These are phyloP conservation scores for Sternarchorhynchus goeldii DNA, from an alignment of 2,797 vertebrate genomes.

Conservation along the genomic window DNA sequence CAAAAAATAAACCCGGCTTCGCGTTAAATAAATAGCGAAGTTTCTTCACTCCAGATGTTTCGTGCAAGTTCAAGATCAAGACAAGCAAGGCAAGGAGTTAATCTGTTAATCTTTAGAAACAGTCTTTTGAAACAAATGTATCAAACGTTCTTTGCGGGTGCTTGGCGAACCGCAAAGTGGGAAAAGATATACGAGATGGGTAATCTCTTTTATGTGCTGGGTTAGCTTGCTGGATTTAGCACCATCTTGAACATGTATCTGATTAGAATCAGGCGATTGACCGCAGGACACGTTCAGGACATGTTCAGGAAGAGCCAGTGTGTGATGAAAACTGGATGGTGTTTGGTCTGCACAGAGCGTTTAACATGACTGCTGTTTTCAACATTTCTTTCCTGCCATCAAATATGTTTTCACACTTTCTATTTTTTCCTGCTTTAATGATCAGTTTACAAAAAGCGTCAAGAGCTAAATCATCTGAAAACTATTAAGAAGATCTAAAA, in stretches of 20 bases:
- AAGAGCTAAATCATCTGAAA: too few relatives aligned
- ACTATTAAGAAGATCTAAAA: too few relatives aligned
- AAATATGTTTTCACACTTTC: too few relatives aligned
- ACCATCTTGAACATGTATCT: slow-evolving; percentile 51
- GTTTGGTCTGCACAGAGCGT: slow-evolving; percentile 27
- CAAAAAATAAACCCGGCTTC: slow-evolving; percentile 57
- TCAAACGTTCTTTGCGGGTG: slow-evolving; percentile 52
- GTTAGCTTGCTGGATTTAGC: slow-evolving; percentile 47
- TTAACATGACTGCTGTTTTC: not conserved
- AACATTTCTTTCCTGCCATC: too few relatives aligned
- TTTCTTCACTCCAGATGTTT: slow-evolving; percentile 56
- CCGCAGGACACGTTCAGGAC: slow-evolving; percentile 42
- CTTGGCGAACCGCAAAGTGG: slow-evolving; percentile 53
- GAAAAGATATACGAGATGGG: slow-evolving; percentile 53
- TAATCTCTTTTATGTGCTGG: slow-evolving; percentile 57
- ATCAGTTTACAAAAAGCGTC: too few relatives aligned
- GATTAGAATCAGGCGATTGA: slow-evolving; percentile 51
- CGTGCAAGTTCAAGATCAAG: slow-evolving; percentile 31
- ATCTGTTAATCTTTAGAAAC: slow-evolving; percentile 60
- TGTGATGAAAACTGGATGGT: slow-evolving; percentile 38
- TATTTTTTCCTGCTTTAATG: too few relatives aligned
- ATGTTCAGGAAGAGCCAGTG: slow-evolving; percentile 34
- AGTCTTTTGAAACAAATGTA: slow-evolving; percentile 53
- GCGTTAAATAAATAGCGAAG: slow-evolving; percentile 57
- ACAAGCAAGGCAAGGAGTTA: slow-evolving; percentile 53